These are phyloP conservation scores for Rhinella marina DNA, from an alignment of 2,797 vertebrate species.

Conservation along the genomic window DNA sequence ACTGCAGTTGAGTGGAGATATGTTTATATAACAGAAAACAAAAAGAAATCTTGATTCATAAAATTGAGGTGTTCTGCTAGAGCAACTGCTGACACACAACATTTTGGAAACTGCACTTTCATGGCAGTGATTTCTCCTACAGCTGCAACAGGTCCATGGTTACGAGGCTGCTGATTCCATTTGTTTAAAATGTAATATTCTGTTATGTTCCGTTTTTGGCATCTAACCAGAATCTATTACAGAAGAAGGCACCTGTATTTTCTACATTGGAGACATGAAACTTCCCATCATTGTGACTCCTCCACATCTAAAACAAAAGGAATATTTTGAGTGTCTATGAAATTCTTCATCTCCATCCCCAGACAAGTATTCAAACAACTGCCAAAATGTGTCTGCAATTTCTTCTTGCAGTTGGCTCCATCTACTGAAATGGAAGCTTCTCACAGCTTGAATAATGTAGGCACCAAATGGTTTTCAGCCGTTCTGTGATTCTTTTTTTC, in stretches of 20 bases:
- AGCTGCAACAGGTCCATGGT: not conserved
- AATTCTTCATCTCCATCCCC: not conserved
- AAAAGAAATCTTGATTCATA: not conserved
- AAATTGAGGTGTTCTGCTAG: not conserved
- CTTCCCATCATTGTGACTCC: not conserved
- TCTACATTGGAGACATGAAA: not conserved
- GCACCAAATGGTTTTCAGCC: conserved; percentile 19
- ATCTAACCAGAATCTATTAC: not conserved
- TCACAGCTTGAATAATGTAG: conserved; percentile 25
- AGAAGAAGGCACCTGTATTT: conserved; percentile 23
- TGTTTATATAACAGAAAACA: not conserved
- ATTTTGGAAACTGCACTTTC: conserved; percentile 15
- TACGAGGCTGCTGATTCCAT: conserved; percentile 12
- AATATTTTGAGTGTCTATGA: conserved; percentile 9
- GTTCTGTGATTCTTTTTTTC: not conserved
- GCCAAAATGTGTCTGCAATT: conserved; percentile 22
- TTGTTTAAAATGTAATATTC: conserved; percentile 11
- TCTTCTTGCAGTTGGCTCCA: conserved; percentile 32
- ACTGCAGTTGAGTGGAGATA: not conserved
- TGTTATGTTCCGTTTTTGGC: conserved; percentile 23
- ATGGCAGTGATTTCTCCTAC: conserved; percentile 6
- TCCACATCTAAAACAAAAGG: conserved; percentile 6
- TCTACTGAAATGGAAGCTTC: conserved; percentile 21
- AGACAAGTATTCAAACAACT: not conserved
- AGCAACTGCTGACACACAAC: conserved; percentile 21